These are phyloP conservation scores for zebrafish (Danio rerio) DNA, from an alignment of 2,113 vertebrate species.

Conservation along the genomic window GRCz12tu NC_133194.1:24886001-24886500, in stretches of 20 bases:
- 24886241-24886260: not conserved
- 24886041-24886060: too few species aligned
- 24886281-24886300: conserved; percentile 23
- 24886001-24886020: too few species aligned
- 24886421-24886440: conserved; percentile 67
- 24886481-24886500: not conserved
- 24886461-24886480: conserved; percentile 9
- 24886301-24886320: conserved; percentile 47
- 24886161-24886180: conserved; percentile 71
- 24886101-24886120: conserved; percentile 66
- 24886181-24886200: conserved; percentile 56
- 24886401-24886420: conserved; percentile 49
- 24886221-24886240: conserved; percentile 29
- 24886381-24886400: conserved; percentile 16
- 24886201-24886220: conserved; percentile 31
- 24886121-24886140: conserved; percentile 67
- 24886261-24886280: conserved; percentile 38
- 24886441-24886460: conserved; percentile 56
- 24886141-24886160: conserved; percentile 72
- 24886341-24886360: conserved; percentile 43
- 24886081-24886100: conserved; percentile 72
- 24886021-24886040: too few species aligned
- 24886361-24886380: conserved; percentile 37
- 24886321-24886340: conserved; percentile 66
- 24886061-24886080: not conserved